Percentiles rank a stretch among this genome's conserved stretches.
phyloP scores from a whole-genome alignment of 2,113 vertebrate species.

The Ancistrus triradiatus region DNA sequence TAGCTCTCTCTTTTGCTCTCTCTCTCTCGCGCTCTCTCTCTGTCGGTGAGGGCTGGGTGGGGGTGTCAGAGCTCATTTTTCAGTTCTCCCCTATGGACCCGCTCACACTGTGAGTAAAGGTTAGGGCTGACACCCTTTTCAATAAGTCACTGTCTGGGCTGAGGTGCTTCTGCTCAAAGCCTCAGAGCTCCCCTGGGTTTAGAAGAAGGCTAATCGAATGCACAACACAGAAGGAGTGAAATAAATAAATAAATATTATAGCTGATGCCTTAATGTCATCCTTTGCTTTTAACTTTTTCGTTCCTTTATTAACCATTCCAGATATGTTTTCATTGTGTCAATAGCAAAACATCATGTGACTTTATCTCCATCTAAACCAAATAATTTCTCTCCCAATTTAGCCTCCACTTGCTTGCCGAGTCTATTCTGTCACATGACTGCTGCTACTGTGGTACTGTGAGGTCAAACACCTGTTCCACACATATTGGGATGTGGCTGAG shows the following conservation, averaged over 20 bases:
- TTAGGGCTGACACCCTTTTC: constrained; percentile 51
- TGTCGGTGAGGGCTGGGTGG: constrained; percentile 11
- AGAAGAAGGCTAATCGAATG: constrained; percentile 34
- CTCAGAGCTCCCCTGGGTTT: constrained; percentile 27
- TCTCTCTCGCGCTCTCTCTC: constrained; percentile 12
- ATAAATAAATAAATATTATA: constrained; percentile 22
- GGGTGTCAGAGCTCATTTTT: constrained; percentile 50
- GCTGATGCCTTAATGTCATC: constrained; percentile 14
- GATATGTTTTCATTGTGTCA: too few relatives aligned
- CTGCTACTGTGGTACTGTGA: too few relatives aligned
- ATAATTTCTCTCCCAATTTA: too few relatives aligned
- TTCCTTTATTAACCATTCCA: too few relatives aligned
- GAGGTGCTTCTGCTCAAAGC: constrained; percentile 32
- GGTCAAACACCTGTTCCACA: too few relatives aligned
- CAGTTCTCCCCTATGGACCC: constrained; percentile 33
- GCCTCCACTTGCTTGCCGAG: too few relatives aligned
- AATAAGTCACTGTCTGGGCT: constrained; percentile 44
- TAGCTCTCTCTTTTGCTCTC: constrained; percentile 1
- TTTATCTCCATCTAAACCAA: too few relatives aligned
- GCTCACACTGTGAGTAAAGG: constrained; percentile 50
- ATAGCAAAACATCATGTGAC: too few relatives aligned
- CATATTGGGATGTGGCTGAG: too few relatives aligned
- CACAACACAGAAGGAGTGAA: constrained; percentile 14
- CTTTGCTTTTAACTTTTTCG: too few relatives aligned
- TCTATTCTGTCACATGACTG: too few relatives aligned